phyloP scores from a whole-genome alignment of 2,888 invertebrate species.

The Callyntrura sp. region DNA sequence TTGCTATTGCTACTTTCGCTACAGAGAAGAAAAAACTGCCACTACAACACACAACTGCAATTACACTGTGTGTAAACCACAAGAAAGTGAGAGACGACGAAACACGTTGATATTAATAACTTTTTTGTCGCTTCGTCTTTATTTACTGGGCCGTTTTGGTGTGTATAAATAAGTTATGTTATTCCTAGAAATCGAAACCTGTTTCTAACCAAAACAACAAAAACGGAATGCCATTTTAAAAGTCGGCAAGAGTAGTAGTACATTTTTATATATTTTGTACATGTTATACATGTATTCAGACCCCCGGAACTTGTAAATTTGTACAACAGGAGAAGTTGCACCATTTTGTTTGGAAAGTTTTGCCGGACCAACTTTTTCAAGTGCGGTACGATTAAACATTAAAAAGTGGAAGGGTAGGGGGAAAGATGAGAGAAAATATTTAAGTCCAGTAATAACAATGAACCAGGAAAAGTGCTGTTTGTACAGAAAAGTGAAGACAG shows the following conservation, averaged over 20 bases:
- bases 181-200: conserved; percentile 21
- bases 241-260: background rate
- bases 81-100: conserved; percentile 25
- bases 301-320: too few relatives aligned
- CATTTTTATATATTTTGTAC: too few relatives aligned
- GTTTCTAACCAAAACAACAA: conserved; percentile 9
- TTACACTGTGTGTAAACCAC: background rate
- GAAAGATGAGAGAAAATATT: conserved; percentile 22
- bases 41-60: background rate
- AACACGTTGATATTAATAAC: conserved; percentile 38
- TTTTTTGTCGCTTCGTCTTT: conserved; percentile 8
- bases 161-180: conserved; percentile 46
- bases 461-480: background rate
- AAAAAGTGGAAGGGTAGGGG: background rate
- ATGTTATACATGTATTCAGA: too few relatives aligned
- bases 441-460: conserved; percentile 16
- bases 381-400: background rate
- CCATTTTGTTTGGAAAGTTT: too few relatives aligned
- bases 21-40: background rate
- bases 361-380: too few relatives aligned
- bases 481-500: background rate
- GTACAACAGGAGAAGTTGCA: too few relatives aligned
- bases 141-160: background rate
- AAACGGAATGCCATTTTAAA: too few relatives aligned
- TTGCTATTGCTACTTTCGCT: background rate